These are phyloP conservation scores for Phaethon lepturus DNA, from an alignment of 2,113 vertebrate species.

Conservation along the genomic window DNA sequence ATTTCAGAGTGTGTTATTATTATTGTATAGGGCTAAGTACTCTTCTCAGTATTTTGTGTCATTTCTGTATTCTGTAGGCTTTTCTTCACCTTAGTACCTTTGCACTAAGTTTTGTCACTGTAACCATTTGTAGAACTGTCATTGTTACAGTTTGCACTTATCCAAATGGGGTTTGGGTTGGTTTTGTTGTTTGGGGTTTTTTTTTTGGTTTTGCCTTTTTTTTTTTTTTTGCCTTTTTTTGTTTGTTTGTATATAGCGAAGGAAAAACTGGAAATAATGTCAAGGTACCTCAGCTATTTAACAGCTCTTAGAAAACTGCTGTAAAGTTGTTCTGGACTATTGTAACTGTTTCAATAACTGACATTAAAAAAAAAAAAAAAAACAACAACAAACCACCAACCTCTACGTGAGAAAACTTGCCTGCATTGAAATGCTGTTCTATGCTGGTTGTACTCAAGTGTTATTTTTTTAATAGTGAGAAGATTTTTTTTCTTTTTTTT, in stretches of 20 bases:
- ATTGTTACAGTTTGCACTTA: conserved; percentile 67
- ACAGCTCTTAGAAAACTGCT: conserved; percentile 58
- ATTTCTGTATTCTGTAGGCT: conserved; percentile 71
- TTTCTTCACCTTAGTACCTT: conserved; percentile 57
- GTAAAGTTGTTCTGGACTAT: conserved; percentile 55
- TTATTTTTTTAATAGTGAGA: conserved; percentile 75
- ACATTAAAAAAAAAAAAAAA: not conserved
- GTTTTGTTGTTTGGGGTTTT: not conserved
- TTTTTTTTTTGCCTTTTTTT: too few species aligned
- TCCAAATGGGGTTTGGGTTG: not conserved
- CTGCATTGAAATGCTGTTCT: conserved; percentile 77
- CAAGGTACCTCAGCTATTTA: conserved; percentile 53
- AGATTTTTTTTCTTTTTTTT: conserved; percentile 51
- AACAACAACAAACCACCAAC: not conserved
- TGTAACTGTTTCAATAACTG: conserved; percentile 62
- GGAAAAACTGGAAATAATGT: conserved; percentile 57
- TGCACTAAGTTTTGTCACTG: conserved; percentile 74
- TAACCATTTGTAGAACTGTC: conserved; percentile 69
- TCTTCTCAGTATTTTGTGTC: conserved; percentile 64
- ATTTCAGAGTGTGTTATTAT: conserved; percentile 64
- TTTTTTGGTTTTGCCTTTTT: not conserved
- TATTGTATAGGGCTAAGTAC: conserved; percentile 71
- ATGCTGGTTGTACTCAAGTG: conserved; percentile 68
- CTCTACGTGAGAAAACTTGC: conserved; percentile 67
- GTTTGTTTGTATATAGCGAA: conserved; percentile 21